These are phyloP conservation scores for Sycophila sp. DNA, from an alignment of 1,140 invertebrate genomes.

Conservation along the genomic window DNA sequence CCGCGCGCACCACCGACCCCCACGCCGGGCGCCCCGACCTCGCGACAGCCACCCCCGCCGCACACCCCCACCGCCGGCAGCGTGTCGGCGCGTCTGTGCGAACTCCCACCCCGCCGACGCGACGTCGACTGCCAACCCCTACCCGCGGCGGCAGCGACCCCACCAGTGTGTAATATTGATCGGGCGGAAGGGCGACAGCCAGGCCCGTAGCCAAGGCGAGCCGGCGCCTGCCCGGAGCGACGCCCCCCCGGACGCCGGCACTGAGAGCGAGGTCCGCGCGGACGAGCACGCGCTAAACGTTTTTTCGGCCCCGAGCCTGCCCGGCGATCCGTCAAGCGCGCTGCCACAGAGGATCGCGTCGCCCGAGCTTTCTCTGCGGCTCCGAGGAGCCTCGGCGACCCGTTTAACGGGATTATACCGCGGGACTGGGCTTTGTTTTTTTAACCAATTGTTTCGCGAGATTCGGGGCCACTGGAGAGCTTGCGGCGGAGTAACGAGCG, in stretches of 20 bases:
- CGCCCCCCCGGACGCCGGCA: neutral
- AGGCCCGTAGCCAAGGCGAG: constrained; percentile 51
- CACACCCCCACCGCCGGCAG: constrained; percentile 18
- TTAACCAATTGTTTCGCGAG: no score
- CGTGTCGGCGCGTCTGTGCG: neutral
- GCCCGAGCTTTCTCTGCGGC: no score
- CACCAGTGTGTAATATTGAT: constrained; percentile 65
- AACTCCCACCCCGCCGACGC: neutral
- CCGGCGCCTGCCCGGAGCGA: constrained; percentile 41
- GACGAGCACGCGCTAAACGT: constrained; percentile 10
- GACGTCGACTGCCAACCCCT: neutral
- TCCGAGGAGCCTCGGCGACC: no score
- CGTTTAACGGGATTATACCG: no score
- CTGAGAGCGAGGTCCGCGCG: neutral
- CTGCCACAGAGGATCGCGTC: neutral
- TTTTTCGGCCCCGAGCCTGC: constrained; percentile 4
- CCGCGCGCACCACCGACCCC: constrained; percentile 42
- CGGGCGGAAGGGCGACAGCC: constrained; percentile 63
- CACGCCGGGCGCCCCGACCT: constrained; percentile 41
- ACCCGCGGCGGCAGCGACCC: constrained; percentile 48
- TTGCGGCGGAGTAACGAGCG: no score
- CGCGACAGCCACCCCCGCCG: constrained; percentile 41
- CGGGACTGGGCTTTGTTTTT: neutral
- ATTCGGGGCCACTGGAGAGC: no score
- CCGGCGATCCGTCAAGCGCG: constrained; percentile 10